Evolutionary conservation across 2,888 invertebrate genomes (phyloP).

Genomic region (Meloe dianella): DNA sequence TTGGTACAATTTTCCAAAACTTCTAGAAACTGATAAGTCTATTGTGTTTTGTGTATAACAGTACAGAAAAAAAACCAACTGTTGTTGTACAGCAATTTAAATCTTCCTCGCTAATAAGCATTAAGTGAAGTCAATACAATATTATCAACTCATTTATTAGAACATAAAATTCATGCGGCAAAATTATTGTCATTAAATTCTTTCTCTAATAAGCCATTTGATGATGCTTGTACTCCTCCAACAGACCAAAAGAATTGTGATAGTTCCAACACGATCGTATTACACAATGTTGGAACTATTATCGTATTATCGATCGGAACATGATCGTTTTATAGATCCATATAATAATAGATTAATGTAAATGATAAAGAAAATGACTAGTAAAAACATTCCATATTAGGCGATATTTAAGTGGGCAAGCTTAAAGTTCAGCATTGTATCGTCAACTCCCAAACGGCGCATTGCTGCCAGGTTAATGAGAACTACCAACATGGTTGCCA

Average conservation of each 20-base stretch:
- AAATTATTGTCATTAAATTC: not conserved
- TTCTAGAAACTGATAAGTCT: too few relatives aligned
- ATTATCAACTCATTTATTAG: too few relatives aligned
- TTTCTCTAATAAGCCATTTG: not conserved
- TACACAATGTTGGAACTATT: conserved; percentile 1
- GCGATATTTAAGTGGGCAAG: conserved; percentile 21
- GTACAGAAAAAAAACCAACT: too few relatives aligned
- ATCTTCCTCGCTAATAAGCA: too few relatives aligned
- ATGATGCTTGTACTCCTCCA: not conserved
- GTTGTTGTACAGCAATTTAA: too few relatives aligned
- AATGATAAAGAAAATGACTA: conserved; percentile 12
- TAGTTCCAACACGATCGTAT: not conserved
- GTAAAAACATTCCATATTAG: conserved; percentile 15
- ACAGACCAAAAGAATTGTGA: not conserved
- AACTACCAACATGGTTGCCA: conserved; percentile 30
- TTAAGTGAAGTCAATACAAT: too few relatives aligned
- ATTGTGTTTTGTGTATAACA: too few relatives aligned
- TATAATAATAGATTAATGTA: conserved; percentile 1
- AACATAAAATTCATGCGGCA: not conserved
- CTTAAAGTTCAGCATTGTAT: conserved; percentile 13
- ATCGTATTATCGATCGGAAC: not conserved
- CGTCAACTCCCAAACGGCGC: conserved; percentile 21
- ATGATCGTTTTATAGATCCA: conserved; percentile 10
- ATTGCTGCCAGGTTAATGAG: conserved; percentile 39
- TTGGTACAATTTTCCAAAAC: too few relatives aligned